Percentiles rank a stretch among this genome's conserved stretches.
Evolutionary conservation across 1,140 invertebrate genomes (phyloP).

Genomic region (Zaprionus africanus): DNA sequence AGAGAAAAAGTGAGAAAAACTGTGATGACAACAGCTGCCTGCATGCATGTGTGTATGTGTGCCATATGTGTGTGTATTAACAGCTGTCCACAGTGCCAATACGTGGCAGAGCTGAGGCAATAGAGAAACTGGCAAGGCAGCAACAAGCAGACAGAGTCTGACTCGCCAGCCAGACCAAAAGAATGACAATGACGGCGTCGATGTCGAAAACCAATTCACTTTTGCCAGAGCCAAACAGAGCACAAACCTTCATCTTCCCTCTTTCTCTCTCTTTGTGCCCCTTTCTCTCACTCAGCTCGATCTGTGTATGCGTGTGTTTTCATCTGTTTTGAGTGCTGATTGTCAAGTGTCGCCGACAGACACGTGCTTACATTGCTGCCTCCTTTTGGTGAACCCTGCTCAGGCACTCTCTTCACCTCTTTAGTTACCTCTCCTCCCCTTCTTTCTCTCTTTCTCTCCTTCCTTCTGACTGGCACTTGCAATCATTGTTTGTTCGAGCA

Average conservation of each 20-base stretch:
- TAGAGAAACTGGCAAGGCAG: conserved; percentile 13
- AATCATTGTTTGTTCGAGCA: conserved; percentile 52
- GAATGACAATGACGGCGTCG: conserved; percentile 41
- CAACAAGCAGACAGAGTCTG: conserved; percentile 17
- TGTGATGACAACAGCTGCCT: conserved; percentile 18
- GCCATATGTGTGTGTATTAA: conserved; percentile 53
- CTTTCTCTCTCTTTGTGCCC: neutral
- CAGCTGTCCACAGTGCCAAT: conserved; percentile 68
- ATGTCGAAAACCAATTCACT: conserved; percentile 57
- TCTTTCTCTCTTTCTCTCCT: neutral
- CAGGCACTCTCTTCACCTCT: neutral
- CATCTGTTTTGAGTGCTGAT: conserved; percentile 76
- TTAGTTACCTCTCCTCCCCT: neutral
- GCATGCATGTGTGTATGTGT: conserved; percentile 22
- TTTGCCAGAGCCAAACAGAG: conserved; percentile 31
- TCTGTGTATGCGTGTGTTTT: conserved; percentile 27
- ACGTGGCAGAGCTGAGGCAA: conserved; percentile 23
- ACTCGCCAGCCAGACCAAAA: conserved; percentile 33
- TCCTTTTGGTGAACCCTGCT: conserved; percentile 30
- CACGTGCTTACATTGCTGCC: conserved; percentile 71
- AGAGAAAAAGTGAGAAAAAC: neutral
- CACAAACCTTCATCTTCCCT: conserved; percentile 39
- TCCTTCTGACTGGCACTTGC: conserved; percentile 16
- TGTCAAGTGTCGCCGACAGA: conserved; percentile 75
- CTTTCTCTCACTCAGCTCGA: neutral